phyloP scores from a whole-genome alignment of 2,113 vertebrate species.

The Pygoscelis antarcticus region DNA sequence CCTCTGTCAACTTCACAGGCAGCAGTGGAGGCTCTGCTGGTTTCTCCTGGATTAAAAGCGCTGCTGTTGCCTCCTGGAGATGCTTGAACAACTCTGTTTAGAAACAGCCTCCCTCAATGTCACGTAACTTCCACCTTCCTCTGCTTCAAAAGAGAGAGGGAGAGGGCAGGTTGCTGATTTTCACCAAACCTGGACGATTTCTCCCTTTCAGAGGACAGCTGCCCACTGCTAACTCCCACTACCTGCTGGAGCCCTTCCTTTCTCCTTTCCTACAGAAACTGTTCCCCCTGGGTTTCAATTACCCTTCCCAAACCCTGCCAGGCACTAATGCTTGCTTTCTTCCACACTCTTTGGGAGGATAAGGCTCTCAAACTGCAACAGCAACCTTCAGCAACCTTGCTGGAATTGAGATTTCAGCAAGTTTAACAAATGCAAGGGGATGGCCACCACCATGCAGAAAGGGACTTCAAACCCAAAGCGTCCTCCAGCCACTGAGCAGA shows the following conservation, averaged over 20 bases:
- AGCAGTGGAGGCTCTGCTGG: neutral
- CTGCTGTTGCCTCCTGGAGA: neutral
- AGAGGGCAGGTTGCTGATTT: neutral
- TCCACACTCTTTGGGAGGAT: accelerated
- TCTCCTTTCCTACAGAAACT: neutral
- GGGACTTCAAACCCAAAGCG: neutral
- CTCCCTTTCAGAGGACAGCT: neutral
- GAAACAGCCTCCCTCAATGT: neutral
- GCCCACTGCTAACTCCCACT: neutral
- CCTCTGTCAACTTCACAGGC: neutral
- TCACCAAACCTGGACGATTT: accelerated
- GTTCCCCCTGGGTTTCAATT: accelerated
- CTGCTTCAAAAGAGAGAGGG: neutral
- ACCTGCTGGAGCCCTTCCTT: neutral
- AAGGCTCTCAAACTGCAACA: neutral
- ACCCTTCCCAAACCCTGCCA: neutral
- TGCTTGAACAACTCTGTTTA: neutral
- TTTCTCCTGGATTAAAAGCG: neutral
- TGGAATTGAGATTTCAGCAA: accelerated
- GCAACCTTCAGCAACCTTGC: neutral
- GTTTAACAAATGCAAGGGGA: accelerated
- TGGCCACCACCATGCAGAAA: neutral
- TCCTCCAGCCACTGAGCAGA: accelerated
- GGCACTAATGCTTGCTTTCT: accelerated
- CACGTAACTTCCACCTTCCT: neutral